Evolutionary conservation across 2,797 vertebrate species (phyloP).

Genomic region (Schizopygopsis pylzovi): DNA sequence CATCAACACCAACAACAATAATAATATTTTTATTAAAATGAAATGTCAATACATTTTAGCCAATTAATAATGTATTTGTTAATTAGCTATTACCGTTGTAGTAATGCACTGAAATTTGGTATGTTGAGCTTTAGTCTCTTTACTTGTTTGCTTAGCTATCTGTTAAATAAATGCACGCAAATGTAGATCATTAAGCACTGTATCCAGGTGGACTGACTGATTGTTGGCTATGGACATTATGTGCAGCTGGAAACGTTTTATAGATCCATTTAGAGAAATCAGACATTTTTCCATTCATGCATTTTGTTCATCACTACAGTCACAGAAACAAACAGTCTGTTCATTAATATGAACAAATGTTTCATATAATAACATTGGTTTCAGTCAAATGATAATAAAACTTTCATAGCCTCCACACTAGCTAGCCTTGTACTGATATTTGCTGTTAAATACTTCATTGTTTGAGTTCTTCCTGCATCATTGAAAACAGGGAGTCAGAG

Average conservation of each 20-base stretch:
- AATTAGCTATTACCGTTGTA: background rate
- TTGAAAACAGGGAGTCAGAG: background rate
- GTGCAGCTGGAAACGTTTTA: background rate
- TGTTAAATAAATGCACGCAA: background rate
- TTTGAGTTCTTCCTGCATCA: background rate
- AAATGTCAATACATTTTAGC: too few relatives aligned
- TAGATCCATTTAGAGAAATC: background rate
- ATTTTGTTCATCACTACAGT: background rate
- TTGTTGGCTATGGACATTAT: slow-evolving; percentile 12
- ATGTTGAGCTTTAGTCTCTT: background rate
- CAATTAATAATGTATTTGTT: background rate
- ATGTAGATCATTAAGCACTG: background rate
- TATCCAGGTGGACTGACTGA: slow-evolving; percentile 20
- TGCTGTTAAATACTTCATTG: background rate
- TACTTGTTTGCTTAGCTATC: background rate
- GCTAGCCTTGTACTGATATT: background rate
- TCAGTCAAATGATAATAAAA: background rate
- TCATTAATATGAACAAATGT: background rate
- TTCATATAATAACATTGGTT: background rate
- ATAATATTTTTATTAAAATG: too few relatives aligned
- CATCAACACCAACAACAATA: too few relatives aligned
- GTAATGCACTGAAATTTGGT: background rate
- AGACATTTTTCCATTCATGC: background rate
- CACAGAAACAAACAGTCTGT: background rate
- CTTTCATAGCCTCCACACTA: background rate